phyloP scores from a whole-genome alignment of 2,113 vertebrate species.

The Rhinoderma darwinii region DNA sequence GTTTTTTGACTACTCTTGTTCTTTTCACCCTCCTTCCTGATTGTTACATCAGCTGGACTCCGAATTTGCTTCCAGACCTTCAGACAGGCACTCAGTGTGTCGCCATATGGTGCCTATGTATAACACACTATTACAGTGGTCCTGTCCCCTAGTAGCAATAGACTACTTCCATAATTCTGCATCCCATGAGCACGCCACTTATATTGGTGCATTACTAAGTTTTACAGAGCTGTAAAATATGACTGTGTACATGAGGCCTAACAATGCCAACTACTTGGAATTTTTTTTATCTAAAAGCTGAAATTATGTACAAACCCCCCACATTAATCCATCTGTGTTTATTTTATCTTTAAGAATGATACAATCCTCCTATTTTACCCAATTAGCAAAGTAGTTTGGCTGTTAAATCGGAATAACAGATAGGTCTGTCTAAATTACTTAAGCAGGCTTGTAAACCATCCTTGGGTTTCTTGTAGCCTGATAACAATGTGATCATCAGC shows the following conservation, averaged over 20 bases:
- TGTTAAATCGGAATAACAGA: background rate
- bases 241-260: background rate
- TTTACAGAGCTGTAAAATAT: background rate
- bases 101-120: too few relatives aligned
- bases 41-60: too few relatives aligned
- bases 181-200: too few relatives aligned
- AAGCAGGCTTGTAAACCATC: background rate
- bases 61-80: too few relatives aligned
- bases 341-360: background rate
- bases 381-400: background rate
- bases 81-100: too few relatives aligned
- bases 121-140: too few relatives aligned
- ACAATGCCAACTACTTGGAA: background rate
- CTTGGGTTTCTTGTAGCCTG: background rate
- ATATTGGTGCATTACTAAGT: background rate
- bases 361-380: background rate
- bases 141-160: too few relatives aligned
- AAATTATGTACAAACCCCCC: background rate
- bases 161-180: too few relatives aligned
- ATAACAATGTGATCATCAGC: constrained; percentile 26
- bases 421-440: background rate
- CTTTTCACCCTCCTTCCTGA: too few relatives aligned
- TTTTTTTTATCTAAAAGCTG: background rate
- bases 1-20: too few relatives aligned
- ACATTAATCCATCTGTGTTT: background rate